Evolutionary conservation across 2,888 invertebrate genomes (phyloP).

Genomic region (Anthophora plumipes): DNA sequence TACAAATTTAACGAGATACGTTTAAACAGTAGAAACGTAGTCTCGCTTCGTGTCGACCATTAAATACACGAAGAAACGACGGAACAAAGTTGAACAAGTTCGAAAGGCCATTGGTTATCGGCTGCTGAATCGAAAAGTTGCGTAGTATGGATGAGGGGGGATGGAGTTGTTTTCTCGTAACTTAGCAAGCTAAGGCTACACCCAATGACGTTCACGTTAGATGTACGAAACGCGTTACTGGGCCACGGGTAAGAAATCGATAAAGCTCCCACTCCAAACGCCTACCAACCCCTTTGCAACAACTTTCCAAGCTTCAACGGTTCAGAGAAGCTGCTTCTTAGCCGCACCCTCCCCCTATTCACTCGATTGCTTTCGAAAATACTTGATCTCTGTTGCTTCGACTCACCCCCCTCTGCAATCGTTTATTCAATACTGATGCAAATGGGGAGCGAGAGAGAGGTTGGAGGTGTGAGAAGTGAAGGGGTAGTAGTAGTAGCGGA

Average conservation of each 20-base stretch:
- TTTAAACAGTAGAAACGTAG: not conserved
- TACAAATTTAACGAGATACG: slow-evolving; percentile 26
- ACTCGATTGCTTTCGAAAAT: slow-evolving; percentile 71
- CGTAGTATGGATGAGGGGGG: not conserved
- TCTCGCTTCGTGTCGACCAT: slow-evolving; percentile 1
- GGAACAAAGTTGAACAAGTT: slow-evolving; percentile 44
- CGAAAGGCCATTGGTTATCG: slow-evolving; percentile 32
- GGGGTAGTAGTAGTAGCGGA: no score
- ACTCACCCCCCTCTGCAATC: not conserved
- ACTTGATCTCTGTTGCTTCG: slow-evolving; percentile 44
- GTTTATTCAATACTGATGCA: not conserved
- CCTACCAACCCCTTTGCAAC: slow-evolving; percentile 43
- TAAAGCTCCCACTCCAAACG: slow-evolving; percentile 80
- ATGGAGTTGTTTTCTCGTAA: slow-evolving; percentile 47
- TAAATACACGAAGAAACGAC: slow-evolving; percentile 23
- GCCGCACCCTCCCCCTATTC: slow-evolving; percentile 75
- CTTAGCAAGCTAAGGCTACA: slow-evolving; percentile 64
- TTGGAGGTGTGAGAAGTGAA: no score
- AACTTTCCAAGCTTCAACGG: slow-evolving; percentile 66
- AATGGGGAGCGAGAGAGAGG: no score
- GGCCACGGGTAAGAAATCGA: slow-evolving; percentile 83
- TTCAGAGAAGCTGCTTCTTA: slow-evolving; percentile 73
- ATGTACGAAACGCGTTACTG: slow-evolving; percentile 80
- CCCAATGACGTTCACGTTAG: slow-evolving; percentile 65
- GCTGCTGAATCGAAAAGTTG: slow-evolving; percentile 2